phyloP scores from a whole-genome alignment of 2,113 vertebrate genomes.

The Leucoraja erinaceus region DNA sequence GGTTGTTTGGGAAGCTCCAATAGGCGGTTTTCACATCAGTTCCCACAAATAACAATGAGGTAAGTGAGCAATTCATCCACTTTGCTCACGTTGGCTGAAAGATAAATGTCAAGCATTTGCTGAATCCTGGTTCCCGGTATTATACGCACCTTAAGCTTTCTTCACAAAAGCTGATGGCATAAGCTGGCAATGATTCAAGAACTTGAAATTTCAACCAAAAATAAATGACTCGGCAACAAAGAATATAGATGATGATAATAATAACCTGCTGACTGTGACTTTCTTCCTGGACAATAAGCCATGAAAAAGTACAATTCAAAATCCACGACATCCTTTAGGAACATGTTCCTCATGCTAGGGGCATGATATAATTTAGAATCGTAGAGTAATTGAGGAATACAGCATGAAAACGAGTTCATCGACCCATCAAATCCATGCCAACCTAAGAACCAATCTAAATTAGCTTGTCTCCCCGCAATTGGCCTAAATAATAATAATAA shows the following conservation, averaged over 20 bases:
- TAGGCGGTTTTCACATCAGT: not conserved
- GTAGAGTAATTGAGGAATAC: too few relatives aligned
- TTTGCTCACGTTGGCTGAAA: not conserved
- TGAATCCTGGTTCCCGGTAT: not conserved
- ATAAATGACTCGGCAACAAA: not conserved
- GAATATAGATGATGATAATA: not conserved
- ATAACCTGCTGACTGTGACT: not conserved
- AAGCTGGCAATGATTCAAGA: not conserved
- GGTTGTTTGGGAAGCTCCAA: not conserved
- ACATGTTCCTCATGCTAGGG: not conserved
- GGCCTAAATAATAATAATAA: too few relatives aligned
- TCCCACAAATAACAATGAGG: not conserved
- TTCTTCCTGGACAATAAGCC: not conserved
- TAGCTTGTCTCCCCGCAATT: too few relatives aligned
- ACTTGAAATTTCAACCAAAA: not conserved
- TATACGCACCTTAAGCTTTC: not conserved
- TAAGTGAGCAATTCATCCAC: too few relatives aligned
- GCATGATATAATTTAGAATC: not conserved
- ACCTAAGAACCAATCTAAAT: too few relatives aligned
- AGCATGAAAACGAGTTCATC: too few relatives aligned
- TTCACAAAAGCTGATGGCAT: not conserved
- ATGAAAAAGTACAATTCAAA: not conserved
- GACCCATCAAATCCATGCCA: too few relatives aligned
- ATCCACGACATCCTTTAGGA: not conserved
- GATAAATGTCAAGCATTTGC: not conserved